phyloP scores from a whole-genome alignment of 2,113 vertebrate genomes.

The Pitta sordida region DNA sequence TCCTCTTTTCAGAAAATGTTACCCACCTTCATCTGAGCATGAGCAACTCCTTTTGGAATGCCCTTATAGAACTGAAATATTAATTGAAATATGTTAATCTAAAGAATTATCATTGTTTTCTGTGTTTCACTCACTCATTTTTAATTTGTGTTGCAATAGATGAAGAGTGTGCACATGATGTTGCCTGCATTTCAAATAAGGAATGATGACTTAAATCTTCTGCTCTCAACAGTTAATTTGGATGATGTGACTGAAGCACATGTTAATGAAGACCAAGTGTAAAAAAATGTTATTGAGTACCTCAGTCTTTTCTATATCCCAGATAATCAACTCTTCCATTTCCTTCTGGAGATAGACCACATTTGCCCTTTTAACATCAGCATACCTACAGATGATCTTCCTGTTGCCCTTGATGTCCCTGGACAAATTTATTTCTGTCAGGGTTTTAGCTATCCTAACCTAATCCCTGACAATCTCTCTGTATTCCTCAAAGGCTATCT shows the following conservation, averaged over 20 bases:
- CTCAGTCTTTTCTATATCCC: neutral
- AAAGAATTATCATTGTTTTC: neutral
- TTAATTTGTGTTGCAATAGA: neutral
- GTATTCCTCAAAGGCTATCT: neutral
- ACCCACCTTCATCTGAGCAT: neutral
- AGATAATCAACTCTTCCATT: neutral
- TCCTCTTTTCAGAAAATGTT: neutral
- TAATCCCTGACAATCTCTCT: neutral
- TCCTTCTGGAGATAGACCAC: neutral
- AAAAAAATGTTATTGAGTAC: neutral
- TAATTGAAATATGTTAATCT: neutral
- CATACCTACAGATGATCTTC: neutral
- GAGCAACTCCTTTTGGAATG: neutral
- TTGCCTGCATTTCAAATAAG: neutral
- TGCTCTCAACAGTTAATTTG: neutral
- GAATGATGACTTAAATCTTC: neutral
- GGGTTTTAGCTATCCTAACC: neutral
- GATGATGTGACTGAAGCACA: neutral
- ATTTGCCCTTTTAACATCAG: neutral
- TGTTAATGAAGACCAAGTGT: neutral
- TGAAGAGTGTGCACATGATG: neutral
- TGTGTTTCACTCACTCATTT: neutral
- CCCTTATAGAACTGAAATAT: neutral
- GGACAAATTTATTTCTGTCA: neutral
- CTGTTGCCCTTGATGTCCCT: neutral